phyloP scores from a whole-genome alignment of 2,113 vertebrate genomes.

The Fulmarus glacialis region DNA sequence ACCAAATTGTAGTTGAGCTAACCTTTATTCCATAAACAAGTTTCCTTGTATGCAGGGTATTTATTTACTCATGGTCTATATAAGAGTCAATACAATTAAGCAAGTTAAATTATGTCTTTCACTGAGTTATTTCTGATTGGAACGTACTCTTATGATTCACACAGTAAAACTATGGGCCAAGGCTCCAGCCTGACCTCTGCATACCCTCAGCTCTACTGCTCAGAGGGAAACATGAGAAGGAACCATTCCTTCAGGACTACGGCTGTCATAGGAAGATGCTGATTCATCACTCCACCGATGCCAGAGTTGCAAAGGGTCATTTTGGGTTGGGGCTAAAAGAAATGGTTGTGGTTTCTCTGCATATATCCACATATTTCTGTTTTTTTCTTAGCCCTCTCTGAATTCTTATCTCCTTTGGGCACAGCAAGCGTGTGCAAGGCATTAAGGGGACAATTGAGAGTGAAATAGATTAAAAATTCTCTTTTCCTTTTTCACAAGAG shows the following conservation, averaged over 20 bases:
- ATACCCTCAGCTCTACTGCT: slow-evolving; percentile 18
- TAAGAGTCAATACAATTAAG: slow-evolving; percentile 51
- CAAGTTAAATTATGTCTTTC: slow-evolving; percentile 28
- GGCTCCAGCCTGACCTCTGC: slow-evolving; percentile 24
- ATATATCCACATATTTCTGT: neutral
- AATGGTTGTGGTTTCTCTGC: slow-evolving; percentile 31
- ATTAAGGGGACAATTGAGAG: neutral
- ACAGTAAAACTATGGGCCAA: slow-evolving; percentile 18
- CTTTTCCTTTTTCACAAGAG: neutral
- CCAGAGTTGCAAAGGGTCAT: slow-evolving; percentile 30
- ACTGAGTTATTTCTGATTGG: slow-evolving; percentile 25
- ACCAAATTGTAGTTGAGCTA: slow-evolving; percentile 55
- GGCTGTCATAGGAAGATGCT: slow-evolving; percentile 44
- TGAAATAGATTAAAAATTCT: neutral
- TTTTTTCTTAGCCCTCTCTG: neutral
- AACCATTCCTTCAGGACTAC: slow-evolving; percentile 3
- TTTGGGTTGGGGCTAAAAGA: slow-evolving; percentile 21
- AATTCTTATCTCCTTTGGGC: neutral
- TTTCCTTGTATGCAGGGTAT: neutral
- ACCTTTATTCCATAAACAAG: slow-evolving; percentile 42
- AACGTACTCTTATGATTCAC: neutral
- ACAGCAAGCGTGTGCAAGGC: neutral
- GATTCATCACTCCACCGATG: slow-evolving; percentile 39
- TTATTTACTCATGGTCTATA: slow-evolving; percentile 50
- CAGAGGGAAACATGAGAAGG: slow-evolving; percentile 37